Conservation (phyloP, 2,888 invertebrate species). For the Antheraea assamensis region DNA sequence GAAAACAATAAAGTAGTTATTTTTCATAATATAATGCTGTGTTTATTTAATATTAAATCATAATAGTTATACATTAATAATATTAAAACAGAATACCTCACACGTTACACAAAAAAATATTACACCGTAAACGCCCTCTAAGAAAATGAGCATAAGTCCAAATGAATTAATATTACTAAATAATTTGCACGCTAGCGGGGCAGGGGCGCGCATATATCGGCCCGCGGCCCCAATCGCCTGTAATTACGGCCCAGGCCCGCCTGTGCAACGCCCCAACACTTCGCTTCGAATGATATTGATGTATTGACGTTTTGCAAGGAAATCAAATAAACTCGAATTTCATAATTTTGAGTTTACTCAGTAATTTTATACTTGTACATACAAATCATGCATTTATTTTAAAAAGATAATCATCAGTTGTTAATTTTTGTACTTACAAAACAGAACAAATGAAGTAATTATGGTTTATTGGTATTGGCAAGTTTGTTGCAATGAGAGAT, state of each 20-base stretch:
- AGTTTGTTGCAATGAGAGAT: too few species aligned
- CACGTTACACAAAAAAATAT: slow-evolving; percentile 50
- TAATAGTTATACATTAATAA: slow-evolving; percentile 2
- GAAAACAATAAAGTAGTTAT: not conserved
- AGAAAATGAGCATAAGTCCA: slow-evolving; percentile 62
- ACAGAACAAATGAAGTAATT: too few species aligned
- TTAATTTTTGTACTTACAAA: not conserved
- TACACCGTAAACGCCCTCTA: slow-evolving; percentile 42
- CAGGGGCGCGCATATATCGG: slow-evolving; percentile 53
- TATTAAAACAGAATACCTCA: slow-evolving; percentile 49
- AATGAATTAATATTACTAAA: slow-evolving; percentile 79
- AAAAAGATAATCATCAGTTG: not conserved
- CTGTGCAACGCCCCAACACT: slow-evolving; percentile 53
- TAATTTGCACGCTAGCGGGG: slow-evolving; percentile 65
- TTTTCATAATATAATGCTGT: not conserved
- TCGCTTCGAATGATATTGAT: slow-evolving; percentile 63
- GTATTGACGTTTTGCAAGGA: slow-evolving; percentile 64
- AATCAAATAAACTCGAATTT: slow-evolving; percentile 30
- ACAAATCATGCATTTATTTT: not conserved
- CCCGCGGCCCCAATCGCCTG: slow-evolving; percentile 65
- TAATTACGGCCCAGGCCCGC: slow-evolving; percentile 69
- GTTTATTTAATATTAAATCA: not conserved
- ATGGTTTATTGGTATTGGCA: too few species aligned
- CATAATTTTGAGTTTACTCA: not conserved
- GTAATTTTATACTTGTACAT: not conserved